These are phyloP conservation scores for Ceratoteleas bidentatus DNA, from an alignment of 1,140 invertebrate species.

Conservation along the genomic window DNA sequence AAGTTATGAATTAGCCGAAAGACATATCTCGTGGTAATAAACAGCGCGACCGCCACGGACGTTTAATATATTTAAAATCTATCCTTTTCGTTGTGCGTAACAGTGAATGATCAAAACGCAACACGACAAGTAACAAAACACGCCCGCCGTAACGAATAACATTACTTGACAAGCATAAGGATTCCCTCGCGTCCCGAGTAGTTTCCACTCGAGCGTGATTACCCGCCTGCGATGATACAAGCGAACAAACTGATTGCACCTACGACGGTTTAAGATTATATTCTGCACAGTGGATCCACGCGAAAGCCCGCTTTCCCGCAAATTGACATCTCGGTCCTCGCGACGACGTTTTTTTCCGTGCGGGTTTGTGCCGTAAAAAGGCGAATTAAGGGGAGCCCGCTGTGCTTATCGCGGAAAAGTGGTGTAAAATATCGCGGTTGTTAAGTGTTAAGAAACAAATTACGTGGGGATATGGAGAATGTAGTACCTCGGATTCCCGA, in stretches of 20 bases:
- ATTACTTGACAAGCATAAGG: slow-evolving; percentile 72
- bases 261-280: slow-evolving; percentile 57
- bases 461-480: slow-evolving; percentile 28
- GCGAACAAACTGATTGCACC: slow-evolving; percentile 66
- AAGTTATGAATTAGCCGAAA: slow-evolving; percentile 4
- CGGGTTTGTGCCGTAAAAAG: slow-evolving; percentile 5
- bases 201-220: slow-evolving; percentile 69
- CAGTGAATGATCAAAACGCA: slow-evolving; percentile 67
- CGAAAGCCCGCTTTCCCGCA: slow-evolving; percentile 40
- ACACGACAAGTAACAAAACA: slow-evolving; percentile 70
- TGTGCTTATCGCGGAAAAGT: slow-evolving; percentile 13
- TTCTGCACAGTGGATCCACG: slow-evolving; percentile 35
- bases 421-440: slow-evolving; percentile 30
- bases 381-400: slow-evolving; percentile 14
- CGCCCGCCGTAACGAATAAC: slow-evolving; percentile 66
- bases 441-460: slow-evolving; percentile 48
- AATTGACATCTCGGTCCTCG: slow-evolving; percentile 37
- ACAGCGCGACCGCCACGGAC: not conserved
- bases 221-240: slow-evolving; percentile 66
- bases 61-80: slow-evolving; percentile 57
- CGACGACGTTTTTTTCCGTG: too few relatives aligned
- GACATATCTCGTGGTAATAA: slow-evolving; percentile 30
- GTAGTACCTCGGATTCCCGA: slow-evolving; percentile 30
- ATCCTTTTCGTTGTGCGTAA: slow-evolving; percentile 46
- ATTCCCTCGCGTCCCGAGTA: slow-evolving; percentile 68